Percentiles rank a stretch among this genome's conserved stretches.
Evolutionary conservation across 1,140 invertebrate species (phyloP).

Genomic region (Hyposmocoma kahamanoa): DNA sequence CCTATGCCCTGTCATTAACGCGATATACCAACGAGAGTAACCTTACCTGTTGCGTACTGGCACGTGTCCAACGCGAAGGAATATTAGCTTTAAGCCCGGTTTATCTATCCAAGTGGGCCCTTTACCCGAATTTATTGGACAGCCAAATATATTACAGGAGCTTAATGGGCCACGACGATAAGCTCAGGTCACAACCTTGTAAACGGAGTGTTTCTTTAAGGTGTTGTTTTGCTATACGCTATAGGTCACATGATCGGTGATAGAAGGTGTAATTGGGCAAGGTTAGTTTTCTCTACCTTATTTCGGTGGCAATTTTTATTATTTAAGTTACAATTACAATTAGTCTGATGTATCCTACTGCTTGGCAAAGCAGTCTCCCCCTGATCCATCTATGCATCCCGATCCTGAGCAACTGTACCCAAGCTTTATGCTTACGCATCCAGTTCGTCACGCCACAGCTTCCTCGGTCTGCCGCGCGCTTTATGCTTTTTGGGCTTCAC

Average conservation of each 20-base stretch:
- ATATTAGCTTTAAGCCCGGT: conserved; percentile 19
- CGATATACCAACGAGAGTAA: neutral
- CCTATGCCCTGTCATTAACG: no score
- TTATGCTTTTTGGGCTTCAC: no score
- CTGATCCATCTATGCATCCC: neutral
- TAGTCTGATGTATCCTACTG: neutral
- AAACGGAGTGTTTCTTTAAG: neutral
- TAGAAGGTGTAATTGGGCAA: neutral
- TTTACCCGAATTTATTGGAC: conserved; percentile 38
- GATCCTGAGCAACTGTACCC: no score
- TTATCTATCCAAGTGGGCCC: conserved; percentile 19
- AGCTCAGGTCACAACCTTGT: neutral
- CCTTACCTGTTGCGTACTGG: neutral
- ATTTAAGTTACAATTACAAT: neutral
- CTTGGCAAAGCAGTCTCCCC: neutral
- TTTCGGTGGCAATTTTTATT: neutral
- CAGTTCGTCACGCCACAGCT: no score
- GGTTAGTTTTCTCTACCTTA: neutral
- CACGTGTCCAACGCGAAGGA: neutral
- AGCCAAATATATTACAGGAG: conserved; percentile 19
- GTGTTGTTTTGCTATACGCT: neutral
- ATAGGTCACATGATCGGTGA: neutral
- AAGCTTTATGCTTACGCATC: no score
- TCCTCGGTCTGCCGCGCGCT: no score
- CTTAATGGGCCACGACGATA: conserved; percentile 12